Evolutionary conservation across 2,888 invertebrate species (phyloP), one percentile per base, ranked within the genome.

Genomic region (Sinopyrophorus schimmeli): DNA sequence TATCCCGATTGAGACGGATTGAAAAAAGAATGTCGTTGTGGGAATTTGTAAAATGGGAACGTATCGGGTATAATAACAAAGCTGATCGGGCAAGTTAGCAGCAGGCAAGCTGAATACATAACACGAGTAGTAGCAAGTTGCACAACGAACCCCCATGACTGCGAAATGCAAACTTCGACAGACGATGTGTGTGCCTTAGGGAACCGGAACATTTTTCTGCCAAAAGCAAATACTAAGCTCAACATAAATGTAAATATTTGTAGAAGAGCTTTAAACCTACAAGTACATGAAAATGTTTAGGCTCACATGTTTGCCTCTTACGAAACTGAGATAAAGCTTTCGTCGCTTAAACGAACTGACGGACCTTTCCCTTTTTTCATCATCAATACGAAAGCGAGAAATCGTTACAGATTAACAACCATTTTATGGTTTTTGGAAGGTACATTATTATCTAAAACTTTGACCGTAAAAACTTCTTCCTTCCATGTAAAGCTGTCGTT

Each of bases 21-120:
- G n/a, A n/a, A n/a, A n/a, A n/a, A n/a, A n/a, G n/a, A n/a, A n/a
- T n/a, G n/a, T n/a, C n/a, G n/a, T n/a, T n/a, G n/a, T n/a, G n/a
- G n/a, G 32, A 32, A 32, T 32, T 32, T 20, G 20, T 18, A 32
- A 27, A 32, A 32, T 20, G 7, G 32, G 30, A 32, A 32, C n/a
- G n/a, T n/a, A n/a, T 20, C 7, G 18, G 20, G 20, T 9, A 18
- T 4, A 5, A 20, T 16, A 27, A 30, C 30, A 30, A 30, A 30
- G 30, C 30, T 32, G 32, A 11, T 32, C 9, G 32, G n/a, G n/a
- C n/a, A n/a, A n/a, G n/a, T n/a, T 32, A 20, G 20, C 20, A 12
- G 32, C 5, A 31, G 17, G 16, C 31, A 15, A 17, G 11, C 31
- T 31, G 16, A 17, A 20, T 20, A 20, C 32, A n/a, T 17, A 9